Percentiles rank a stretch among this genome's conserved stretches.
Evolutionary conservation across 2,797 vertebrate genomes (phyloP).

Genomic region (Arctocebus calabarensis): DNA sequence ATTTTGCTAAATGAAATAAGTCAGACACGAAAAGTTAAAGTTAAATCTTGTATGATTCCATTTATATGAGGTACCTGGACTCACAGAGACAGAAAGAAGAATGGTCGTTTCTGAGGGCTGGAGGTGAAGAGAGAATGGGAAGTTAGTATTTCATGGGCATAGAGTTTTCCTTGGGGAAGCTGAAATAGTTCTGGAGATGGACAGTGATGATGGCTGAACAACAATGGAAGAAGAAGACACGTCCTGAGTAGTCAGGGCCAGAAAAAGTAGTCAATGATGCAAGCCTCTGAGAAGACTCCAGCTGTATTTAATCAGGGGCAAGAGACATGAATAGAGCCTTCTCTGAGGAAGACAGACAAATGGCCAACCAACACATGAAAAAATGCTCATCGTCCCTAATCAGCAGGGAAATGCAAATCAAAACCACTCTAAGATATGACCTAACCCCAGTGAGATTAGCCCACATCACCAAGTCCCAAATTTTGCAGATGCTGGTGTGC

Average conservation of each 20-base stretch:
- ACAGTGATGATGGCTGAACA: background rate
- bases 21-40: background rate
- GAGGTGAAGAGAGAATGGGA: background rate
- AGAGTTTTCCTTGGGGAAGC: conserved; percentile 24
- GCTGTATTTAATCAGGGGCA: background rate
- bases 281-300: no score
- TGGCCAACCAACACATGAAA: no score
- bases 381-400: no score
- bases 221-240: background rate
- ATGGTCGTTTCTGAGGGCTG: background rate
- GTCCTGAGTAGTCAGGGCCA: no score
- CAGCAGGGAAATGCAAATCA: no score
- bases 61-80: background rate
- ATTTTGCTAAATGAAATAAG: conserved; percentile 15
- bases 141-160: background rate
- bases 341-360: no score
- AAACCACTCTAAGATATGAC: no score
- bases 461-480: no score
- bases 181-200: background rate
- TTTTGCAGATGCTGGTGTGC: no score
- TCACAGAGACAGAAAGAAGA: background rate
- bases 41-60: background rate
- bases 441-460: no score
- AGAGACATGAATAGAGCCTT: no score
- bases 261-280: no score